These are phyloP conservation scores for Trachymyrmex cornetzi DNA, from an alignment of 1,140 invertebrate genomes.

Conservation along the genomic window DNA sequence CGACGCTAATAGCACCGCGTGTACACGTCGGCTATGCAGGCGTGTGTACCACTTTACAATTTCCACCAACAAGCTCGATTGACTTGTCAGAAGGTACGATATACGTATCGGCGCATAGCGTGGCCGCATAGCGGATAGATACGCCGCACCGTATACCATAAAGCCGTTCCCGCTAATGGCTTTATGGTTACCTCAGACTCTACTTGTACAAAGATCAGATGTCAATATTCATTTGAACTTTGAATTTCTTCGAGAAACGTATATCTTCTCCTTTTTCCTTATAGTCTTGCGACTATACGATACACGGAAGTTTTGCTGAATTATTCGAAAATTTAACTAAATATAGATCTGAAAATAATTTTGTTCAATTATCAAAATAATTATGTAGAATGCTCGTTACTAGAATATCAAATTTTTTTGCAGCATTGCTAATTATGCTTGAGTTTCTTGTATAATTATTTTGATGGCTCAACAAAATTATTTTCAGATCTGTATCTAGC, in stretches of 20 bases:
- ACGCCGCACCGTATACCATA: neutral
- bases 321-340: too few relatives aligned
- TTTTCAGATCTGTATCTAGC: too few relatives aligned
- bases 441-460: too few relatives aligned
- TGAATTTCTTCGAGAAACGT: neutral
- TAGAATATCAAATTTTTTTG: too few relatives aligned
- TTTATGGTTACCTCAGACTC: slow-evolving; percentile 28
- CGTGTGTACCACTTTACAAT: slow-evolving; percentile 59
- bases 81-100: slow-evolving; percentile 55
- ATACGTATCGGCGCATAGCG: slow-evolving; percentile 44
- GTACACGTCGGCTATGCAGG: slow-evolving; percentile 44
- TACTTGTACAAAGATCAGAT: neutral
- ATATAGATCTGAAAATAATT: too few relatives aligned
- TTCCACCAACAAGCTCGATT: slow-evolving; percentile 53
- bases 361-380: too few relatives aligned
- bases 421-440: too few relatives aligned
- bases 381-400: too few relatives aligned
- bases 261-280: neutral
- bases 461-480: too few relatives aligned
- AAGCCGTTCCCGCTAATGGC: slow-evolving; percentile 52
- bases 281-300: too few relatives aligned
- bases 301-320: too few relatives aligned
- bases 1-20: slow-evolving; percentile 59
- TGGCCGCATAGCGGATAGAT: slow-evolving; percentile 41
- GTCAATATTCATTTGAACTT: slow-evolving; percentile 30